Evolutionary conservation across 2,888 invertebrate species (phyloP), one percentile per base, ranked within the genome.

Genomic region (Cataglyphis livida): DNA sequence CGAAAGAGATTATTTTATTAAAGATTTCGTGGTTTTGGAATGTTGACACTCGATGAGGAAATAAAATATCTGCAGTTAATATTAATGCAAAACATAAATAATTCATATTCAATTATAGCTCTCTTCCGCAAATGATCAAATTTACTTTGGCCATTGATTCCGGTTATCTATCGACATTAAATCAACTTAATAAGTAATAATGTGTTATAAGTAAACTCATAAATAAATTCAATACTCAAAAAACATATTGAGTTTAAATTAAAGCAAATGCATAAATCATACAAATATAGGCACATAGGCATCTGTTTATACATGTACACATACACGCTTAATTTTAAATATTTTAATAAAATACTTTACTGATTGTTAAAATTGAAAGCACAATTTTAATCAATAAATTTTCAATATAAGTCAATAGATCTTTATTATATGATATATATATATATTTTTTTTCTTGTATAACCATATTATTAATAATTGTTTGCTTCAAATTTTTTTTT

Each of bases 91-190:
- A 84, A 84, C 65, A 28, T 59, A 83, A 84, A 86, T 86, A 79
- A 86, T 86, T 87, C 73, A 73, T 84, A 75, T 86, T 87, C 82
- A 87, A 84, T 87, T 78, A 86, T 74, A 66, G 68, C 32, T 9
- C 61, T 66, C 64, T 51, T 75, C 70, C 74, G n/a, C 74, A 64
- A 48, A 81, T 44, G 38, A n/a, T 5, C 61, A 64, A 66, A 83
- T 78, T 83, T 57, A 25, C 28, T 54, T 35, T 38, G 10, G 15
- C 21, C 7, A 44, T 78, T 59, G n/a, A 54, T n/a, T 54, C n/a
- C 0, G 35, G n/a, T 32, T n/a, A 25, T 18, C 38, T 28, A 38
- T 75, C 38, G 38, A 18, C 51, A 62, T 62, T 44, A 21, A 32
- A 28, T 28, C 76, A 71, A 62, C 28, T 41, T 62, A 38, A 75